phyloP scores from a whole-genome alignment of 2,888 invertebrate genomes.

The Aleiodes leptofemur region DNA sequence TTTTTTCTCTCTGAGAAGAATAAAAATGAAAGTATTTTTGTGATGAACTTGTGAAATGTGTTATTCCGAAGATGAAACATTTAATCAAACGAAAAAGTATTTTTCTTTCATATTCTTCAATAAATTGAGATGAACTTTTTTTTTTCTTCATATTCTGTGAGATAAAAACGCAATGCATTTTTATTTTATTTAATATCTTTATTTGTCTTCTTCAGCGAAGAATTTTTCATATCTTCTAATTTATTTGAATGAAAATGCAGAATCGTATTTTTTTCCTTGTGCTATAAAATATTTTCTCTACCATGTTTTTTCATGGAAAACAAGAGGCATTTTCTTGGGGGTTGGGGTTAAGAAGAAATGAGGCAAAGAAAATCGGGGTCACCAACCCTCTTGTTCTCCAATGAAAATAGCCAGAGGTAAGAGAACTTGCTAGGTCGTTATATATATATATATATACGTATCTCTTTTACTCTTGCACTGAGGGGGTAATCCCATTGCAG shows the following conservation, averaged over 20 bases:
- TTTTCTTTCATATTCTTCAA: background rate
- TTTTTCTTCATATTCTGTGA: background rate
- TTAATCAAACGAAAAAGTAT: background rate
- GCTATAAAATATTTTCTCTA: background rate
- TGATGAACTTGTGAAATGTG: too few species aligned
- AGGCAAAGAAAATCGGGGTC: constrained; percentile 19
- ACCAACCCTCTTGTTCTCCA: constrained; percentile 24
- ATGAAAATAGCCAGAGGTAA: constrained; percentile 27
- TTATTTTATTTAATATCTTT: constrained; percentile 2
- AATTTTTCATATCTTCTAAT: constrained; percentile 20
- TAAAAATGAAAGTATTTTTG: background rate
- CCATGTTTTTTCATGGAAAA: background rate
- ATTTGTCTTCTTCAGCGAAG: background rate
- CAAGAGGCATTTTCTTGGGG: background rate
- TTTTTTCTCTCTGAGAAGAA: background rate
- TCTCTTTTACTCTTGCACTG: background rate
- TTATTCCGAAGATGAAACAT: background rate
- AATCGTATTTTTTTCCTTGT: background rate
- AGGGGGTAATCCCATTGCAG: constrained; percentile 9
- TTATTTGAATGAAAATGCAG: background rate
- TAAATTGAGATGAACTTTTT: background rate
- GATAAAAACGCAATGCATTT: background rate
- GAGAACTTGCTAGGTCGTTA: background rate
- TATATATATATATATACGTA: too few species aligned
- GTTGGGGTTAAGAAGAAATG: background rate